These are phyloP conservation scores for Aricia agestis DNA, from an alignment of 1,140 invertebrate species.

Conservation along the genomic window DNA sequence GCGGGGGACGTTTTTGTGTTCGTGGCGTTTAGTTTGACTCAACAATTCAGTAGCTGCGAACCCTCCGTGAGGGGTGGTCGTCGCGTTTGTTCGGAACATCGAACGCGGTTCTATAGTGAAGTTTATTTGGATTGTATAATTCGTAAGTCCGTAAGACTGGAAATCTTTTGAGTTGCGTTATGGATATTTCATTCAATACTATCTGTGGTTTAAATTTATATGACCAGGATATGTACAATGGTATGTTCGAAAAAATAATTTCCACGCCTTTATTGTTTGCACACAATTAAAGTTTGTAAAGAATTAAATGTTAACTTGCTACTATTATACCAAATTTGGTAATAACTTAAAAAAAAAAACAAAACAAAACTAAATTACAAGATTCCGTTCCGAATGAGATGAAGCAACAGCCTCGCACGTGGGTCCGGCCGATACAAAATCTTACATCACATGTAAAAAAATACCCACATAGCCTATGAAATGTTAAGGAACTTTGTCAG, in stretches of 20 bases:
- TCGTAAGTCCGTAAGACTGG: constrained; percentile 24
- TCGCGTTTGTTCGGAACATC: constrained; percentile 23
- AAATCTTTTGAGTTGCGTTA: constrained; percentile 17
- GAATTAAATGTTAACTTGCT: too few relatives aligned
- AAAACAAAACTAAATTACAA: too few relatives aligned
- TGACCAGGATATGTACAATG: neutral
- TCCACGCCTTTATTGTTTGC: neutral
- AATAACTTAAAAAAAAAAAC: too few relatives aligned
- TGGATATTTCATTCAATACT: neutral
- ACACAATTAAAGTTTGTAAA: neutral
- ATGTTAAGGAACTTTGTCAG: too few relatives aligned
- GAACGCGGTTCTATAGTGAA: neutral
- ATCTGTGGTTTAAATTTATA: neutral
- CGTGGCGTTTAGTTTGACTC: constrained; percentile 33
- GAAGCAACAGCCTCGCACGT: too few relatives aligned
- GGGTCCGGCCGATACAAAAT: too few relatives aligned
- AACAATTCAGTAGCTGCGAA: constrained; percentile 56
- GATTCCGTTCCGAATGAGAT: too few relatives aligned
- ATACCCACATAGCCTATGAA: too few relatives aligned
- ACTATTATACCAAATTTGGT: too few relatives aligned
- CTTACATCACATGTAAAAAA: too few relatives aligned
- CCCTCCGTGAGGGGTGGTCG: constrained; percentile 50
- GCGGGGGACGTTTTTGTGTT: constrained; percentile 47
- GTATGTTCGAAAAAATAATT: neutral
- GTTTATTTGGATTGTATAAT: constrained; percentile 11